These are phyloP conservation scores for Pomatostomus ruficeps DNA, from an alignment of 2,113 vertebrate genomes.

Conservation along the genomic window DNA sequence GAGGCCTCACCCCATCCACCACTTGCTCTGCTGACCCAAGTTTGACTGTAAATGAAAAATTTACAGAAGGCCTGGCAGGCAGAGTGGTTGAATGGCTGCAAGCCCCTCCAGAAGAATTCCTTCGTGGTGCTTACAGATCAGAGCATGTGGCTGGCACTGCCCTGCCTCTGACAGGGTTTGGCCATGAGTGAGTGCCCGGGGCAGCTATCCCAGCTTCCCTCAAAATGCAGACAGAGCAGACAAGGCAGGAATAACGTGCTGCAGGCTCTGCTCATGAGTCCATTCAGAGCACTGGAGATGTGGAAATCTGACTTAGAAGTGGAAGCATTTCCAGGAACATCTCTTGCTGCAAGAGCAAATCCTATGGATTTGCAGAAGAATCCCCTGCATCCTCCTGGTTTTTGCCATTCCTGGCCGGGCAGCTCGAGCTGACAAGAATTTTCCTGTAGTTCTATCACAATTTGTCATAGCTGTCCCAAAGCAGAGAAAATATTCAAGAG, in stretches of 20 bases:
- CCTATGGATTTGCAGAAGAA: not conserved
- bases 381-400: not conserved
- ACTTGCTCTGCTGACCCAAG: not conserved
- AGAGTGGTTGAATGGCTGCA: not conserved
- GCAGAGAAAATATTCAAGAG: not conserved
- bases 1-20: not conserved
- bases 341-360: not conserved
- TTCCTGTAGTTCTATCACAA: not conserved
- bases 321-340: not conserved
- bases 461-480: not conserved
- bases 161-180: not conserved
- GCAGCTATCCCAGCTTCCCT: not conserved
- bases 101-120: not conserved
- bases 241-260: not conserved
- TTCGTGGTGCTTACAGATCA: not conserved
- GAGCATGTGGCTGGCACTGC: not conserved
- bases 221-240: not conserved
- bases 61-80: not conserved
- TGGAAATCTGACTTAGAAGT: not conserved
- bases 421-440: not conserved
- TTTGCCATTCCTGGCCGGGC: not conserved
- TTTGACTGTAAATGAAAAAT: not conserved
- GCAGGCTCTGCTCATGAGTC: not conserved
- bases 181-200: not conserved
- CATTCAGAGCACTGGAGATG: not conserved